phyloP scores from a whole-genome alignment of 1,140 invertebrate species.

The Neomicropteryx cornuta region DNA sequence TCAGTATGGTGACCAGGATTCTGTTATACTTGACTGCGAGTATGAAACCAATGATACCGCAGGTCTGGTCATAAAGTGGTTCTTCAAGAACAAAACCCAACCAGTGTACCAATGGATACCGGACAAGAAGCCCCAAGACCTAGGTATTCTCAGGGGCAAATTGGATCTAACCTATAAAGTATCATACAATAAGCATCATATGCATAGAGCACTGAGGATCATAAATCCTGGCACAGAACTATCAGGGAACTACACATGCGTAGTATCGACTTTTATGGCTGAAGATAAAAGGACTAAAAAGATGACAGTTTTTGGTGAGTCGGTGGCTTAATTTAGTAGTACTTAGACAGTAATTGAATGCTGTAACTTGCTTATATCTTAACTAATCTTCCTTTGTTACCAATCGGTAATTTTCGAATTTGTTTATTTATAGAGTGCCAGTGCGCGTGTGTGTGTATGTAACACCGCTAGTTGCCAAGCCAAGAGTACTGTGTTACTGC shows the following conservation, averaged over 20 bases:
- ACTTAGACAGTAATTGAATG: neutral
- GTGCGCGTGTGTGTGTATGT: slow-evolving; percentile 1
- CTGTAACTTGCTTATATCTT: neutral
- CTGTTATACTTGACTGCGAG: slow-evolving; percentile 61
- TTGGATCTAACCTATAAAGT: slow-evolving; percentile 49
- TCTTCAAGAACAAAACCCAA: slow-evolving; percentile 48
- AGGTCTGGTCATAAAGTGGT: slow-evolving; percentile 71
- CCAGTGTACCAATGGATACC: slow-evolving; percentile 72
- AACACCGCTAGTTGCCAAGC: too few species aligned
- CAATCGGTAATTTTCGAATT: neutral
- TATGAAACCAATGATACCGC: slow-evolving; percentile 47
- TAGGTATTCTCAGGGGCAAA: slow-evolving; percentile 49
- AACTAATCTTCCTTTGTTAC: neutral
- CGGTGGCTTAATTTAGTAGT: neutral
- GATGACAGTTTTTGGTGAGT: slow-evolving; percentile 64
- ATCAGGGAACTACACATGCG: slow-evolving; percentile 60
- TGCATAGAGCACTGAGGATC: slow-evolving; percentile 54
- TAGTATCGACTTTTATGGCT: slow-evolving; percentile 54
- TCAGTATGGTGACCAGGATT: slow-evolving; percentile 45
- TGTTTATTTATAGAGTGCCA: slow-evolving; percentile 1
- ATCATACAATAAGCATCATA: slow-evolving; percentile 43
- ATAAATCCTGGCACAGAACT: slow-evolving; percentile 50
- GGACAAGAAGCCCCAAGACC: slow-evolving; percentile 45
- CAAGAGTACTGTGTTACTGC: neutral
- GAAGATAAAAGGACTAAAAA: slow-evolving; percentile 49